Base-by-base conservation (phyloP, 2,113 vertebrate genomes). In the Entomyzon cyanotis region DNA sequence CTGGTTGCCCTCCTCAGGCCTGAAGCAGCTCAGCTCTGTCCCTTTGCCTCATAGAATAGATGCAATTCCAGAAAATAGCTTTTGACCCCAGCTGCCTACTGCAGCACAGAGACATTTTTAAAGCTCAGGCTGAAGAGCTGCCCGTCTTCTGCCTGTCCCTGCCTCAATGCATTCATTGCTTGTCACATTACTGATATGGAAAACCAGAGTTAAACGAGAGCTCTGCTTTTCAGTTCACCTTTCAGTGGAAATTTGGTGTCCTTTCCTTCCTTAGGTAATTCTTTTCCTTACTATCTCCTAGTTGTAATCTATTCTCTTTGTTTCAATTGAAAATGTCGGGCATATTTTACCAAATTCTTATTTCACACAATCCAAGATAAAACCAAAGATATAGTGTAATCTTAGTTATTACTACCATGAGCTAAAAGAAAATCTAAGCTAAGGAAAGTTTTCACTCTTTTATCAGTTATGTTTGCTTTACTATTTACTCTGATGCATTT, bases 131-230 rank as follows among this genome's bases (percentile, higher is more conserved):
- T 1, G 5, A 78, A 2, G 21, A 1, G 2, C 74, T 90, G 88
- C 52, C 69, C 60, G 7, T 69, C 68, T 80, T 44, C 80, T 68
- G 60, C 41, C 67, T 58, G 30, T 30, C 64, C n/a, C 50, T 59
- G 62, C 70, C 59, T 47, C 4, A 0, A 2, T 18, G 50, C 16
- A 9, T 47, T 60, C 1, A 0, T 5, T 52, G 70, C 44, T 79
- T 64, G 41, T 60, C 37, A 42, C 37, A 7, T 5, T 19, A 30
- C 44, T 37, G 49, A 88, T 35, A 76, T 13, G 46, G 62, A 62
- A 90, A 85, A 35, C 15, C 16, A 33, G 33, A 74, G 44, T 39
- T 73, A 73, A 49, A 76, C 2, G 11, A 41, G 49, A 88, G 19
- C 11, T 91, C 20, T 74, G 49, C 41, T 78, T 74, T 78, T 27